Base-by-base conservation (phyloP, 2,113 vertebrate genomes). In the Elaphurus davidianus region DNA sequence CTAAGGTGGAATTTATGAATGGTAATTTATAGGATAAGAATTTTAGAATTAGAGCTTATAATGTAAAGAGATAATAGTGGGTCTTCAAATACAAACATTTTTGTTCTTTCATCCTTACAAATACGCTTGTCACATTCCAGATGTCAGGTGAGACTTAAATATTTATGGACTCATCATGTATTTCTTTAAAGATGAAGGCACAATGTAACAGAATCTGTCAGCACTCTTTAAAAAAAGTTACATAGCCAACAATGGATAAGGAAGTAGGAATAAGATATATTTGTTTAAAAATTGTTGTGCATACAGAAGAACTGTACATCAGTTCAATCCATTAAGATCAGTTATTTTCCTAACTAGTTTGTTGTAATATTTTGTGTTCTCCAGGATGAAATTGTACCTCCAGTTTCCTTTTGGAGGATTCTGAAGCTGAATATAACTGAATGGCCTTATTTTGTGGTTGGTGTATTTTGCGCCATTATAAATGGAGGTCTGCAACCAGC, bases 401-500 rank as follows among this genome's bases (percentile, higher is more conserved):
- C 98, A 0, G 99, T 99, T 97, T 98, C 99, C 3, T 99, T 99
- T 98, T n/a, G 99, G 57, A 99, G 99, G 91, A 98, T 99, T 91
- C 93, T 99, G 98, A 99, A 98, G 92, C 91, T 99, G 92, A 99
- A 99, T 98, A 81, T 96, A 84, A 97, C 99, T 0, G 99, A 99
- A 98, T 99, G 99, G 99, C 99, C 99, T 27, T 99, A 99, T 95
- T 99, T 99, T 79, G 96, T 99, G 54, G 87, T 99, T 59, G 99
- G 99, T 52, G 88, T 97, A 54, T 78, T 99, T 81, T 99, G 99
- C 98, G 99, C 99, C 93, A 89, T 98, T 94, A 98, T 99, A 96
- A 99, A 99, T 59, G 99, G 99, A 96, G 99, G 45, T 50, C 91
- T 99, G 40, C 99, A 99, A 96, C 99, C 99, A 62, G 97, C 99